Evolutionary conservation across 2,888 invertebrate genomes (phyloP), one percentile per base, ranked within the genome.

Genomic region (Caenorhabditis drosophilae): DNA sequence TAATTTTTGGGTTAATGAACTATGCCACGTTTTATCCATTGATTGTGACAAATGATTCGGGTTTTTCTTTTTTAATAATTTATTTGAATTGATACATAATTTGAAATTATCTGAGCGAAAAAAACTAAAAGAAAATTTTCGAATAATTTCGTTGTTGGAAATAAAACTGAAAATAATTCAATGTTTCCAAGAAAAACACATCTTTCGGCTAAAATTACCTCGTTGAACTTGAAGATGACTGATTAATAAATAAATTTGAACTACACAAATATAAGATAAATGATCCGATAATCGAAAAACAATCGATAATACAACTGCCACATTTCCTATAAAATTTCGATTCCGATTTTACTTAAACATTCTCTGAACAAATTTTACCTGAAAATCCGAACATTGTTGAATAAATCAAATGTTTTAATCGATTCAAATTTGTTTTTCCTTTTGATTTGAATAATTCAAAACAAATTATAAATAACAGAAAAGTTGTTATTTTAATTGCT

Each of bases 231-330:
- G 81, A 74, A 84, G 76, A 62, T 83, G 70, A 11, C 81, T 78
- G 20, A 84, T 73, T 12, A 82, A 53, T 11, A 84, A 57, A 57
- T 83, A 85, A 35, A 84, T 73, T 48, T 75, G 73, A 23, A 71
- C 70, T 15, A 78, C 66, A 2, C 75, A 12, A 23, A 74, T 70
- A 58, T 79, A 79, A 1, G 70, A 69, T 41, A 47, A 55, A 23
- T 71, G 68, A 42, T 75, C 40, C 22, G 80, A 75, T 12, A 80
- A 66, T 36, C 64, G 48, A 73, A 81, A 81, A 9, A 81, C 70
- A 48, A 81, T 78, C 6, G 79, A 75, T 16, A 81, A 54, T 0
- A 81, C 73, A 2, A 81, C 77, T 31, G 79, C 76, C 15, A 78
- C 72, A 35, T 80, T 77, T 25, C 79, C 79, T 77, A 40, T 36